Base-by-base conservation (phyloP, 2,797 vertebrate species). In the Cossypha niveicapilla region DNA sequence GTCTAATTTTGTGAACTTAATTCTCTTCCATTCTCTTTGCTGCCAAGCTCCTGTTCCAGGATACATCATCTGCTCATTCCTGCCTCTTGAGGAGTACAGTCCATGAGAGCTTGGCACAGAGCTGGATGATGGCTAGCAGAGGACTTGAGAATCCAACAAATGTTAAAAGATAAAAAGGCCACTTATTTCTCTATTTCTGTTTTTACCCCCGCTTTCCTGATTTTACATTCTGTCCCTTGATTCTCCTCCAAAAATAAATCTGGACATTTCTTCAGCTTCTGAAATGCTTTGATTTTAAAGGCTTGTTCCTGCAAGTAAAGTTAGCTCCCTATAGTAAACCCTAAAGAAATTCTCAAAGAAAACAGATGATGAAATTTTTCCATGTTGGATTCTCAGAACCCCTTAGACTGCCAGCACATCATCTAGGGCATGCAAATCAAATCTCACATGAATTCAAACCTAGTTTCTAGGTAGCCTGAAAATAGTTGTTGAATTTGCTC, bases 181-280 rank as follows among this genome's bases (percentile, higher is more conserved):
- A 21, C 0, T 5, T 63, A 34, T 57, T 68, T 66, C 16, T 86
- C 68, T 72, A 16, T 70, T 84, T 80, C 35, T 78, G 21, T 72
- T 92, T 82, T 79, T 62, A 73, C 25, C 17, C 28, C 28, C 2
- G 4, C 34, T 66, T 84, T 85, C 32, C n/a, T 37, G 14, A 21
- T 95, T 93, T 93, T 92, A 44, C 28, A 51, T 58, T 58, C 45
- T 74, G 68, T 91, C 57, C 68, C 53, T 82, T 67, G 28, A 14
- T 85, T 89, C 84, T 95, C 19, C 60, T 94, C 54, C 53, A 81
- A 85, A 96, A 93, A 57, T 47, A 92, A 74, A 81, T 87, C 37
- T 58, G 82, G 42, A 56, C 39, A 18, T 76, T 71, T 75, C 70
- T 78, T 73, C 48, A 15, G 34, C 76, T 87, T 62, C 47, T 89